Evolutionary conservation across 1,140 invertebrate species (phyloP).

Genomic region (Fopius arisanus): DNA sequence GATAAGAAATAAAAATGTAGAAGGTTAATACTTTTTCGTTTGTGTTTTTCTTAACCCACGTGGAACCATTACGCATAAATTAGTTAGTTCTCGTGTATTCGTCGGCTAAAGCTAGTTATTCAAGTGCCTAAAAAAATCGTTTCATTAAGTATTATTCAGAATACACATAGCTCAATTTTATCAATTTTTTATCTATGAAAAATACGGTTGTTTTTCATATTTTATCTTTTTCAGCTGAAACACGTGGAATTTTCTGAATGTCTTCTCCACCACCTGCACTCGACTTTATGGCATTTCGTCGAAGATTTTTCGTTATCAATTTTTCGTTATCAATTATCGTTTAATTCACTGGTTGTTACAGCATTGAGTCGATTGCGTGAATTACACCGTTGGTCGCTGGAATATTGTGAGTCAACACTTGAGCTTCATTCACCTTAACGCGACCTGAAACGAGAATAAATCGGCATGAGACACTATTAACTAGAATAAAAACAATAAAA

Average conservation of each 20-base stretch:
- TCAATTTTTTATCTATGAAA: neutral
- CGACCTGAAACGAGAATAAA: constrained; percentile 70
- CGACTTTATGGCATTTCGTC: neutral
- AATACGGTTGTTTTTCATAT: neutral
- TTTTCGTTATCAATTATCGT: neutral
- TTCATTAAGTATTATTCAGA: neutral
- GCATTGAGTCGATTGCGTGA: constrained; percentile 80
- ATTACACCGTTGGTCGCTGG: constrained; percentile 89
- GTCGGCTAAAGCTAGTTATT: neutral
- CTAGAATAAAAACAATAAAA: no score
- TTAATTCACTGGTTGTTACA: constrained; percentile 60
- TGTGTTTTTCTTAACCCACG: neutral
- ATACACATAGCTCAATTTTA: neutral
- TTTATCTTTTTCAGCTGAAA: neutral
- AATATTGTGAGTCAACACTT: constrained; percentile 81
- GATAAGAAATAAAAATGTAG: neutral
- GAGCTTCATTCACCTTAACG: constrained; percentile 80
- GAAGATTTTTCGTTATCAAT: neutral
- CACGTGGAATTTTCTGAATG: neutral
- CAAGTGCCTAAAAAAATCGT: neutral
- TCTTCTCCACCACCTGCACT: neutral
- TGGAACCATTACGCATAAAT: neutral
- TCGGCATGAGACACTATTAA: neutral
- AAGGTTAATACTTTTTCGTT: neutral
- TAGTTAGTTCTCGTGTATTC: neutral